Percentiles rank a stretch among this genome's conserved stretches.
Conservation (phyloP, 2,113 vertebrate species). For the Microtus ochrogaster region DNA sequence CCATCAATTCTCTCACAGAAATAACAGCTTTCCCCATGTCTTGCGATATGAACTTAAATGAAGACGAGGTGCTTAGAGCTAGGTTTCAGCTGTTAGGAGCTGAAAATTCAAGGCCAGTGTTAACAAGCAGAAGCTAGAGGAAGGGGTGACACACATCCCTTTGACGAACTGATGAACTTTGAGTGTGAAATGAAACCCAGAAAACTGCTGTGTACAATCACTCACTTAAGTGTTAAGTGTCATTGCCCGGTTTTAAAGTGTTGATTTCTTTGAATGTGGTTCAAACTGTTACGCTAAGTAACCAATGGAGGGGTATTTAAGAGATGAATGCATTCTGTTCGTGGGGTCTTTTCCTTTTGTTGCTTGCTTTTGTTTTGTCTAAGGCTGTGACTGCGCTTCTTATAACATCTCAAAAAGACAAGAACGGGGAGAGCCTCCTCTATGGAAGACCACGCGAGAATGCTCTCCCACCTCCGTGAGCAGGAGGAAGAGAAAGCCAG, state of each 20-base stretch:
- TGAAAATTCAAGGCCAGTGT: neutral
- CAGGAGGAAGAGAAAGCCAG: neutral
- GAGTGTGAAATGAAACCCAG: neutral
- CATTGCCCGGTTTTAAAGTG: slow-evolving; percentile 3
- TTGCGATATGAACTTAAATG: slow-evolving; percentile 22
- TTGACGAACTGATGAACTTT: neutral
- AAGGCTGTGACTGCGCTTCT: neutral
- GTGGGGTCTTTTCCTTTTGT: slow-evolving; percentile 16
- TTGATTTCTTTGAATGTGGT: slow-evolving; percentile 42
- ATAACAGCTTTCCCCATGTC: neutral
- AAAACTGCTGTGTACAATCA: neutral
- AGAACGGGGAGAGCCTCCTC: neutral
- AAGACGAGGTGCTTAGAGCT: neutral
- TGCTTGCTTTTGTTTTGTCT: slow-evolving; percentile 51
- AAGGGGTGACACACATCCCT: neutral
- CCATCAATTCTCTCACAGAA: slow-evolving; percentile 11
- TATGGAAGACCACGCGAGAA: neutral
- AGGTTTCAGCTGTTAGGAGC: neutral
- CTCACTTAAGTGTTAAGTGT: slow-evolving; percentile 41
- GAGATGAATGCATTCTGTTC: neutral
- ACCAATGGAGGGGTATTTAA: neutral
- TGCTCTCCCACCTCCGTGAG: neutral
- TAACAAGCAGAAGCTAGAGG: slow-evolving; percentile 13
- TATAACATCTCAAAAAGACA: slow-evolving; percentile 26
- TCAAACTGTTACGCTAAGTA: slow-evolving; percentile 18